A percentile compares a stretch with the other conserved stretches of the same genome.
Conservation (phyloP, 23 tunicate genomes). For the Phallusia fumigata region DNA sequence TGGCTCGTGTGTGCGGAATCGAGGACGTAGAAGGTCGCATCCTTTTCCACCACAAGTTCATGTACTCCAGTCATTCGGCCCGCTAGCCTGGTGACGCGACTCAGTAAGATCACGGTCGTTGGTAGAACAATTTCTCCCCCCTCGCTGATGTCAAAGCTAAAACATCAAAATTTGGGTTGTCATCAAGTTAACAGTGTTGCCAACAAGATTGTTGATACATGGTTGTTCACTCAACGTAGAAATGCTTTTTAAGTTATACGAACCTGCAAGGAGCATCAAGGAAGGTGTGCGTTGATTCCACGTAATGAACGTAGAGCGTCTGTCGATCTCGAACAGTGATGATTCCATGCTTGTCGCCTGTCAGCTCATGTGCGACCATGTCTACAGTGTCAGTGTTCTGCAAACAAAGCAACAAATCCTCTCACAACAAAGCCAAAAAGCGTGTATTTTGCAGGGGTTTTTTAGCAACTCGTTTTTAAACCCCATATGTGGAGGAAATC, state of each 20-base stretch:
- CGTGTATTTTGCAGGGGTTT: no score
- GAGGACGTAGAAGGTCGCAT: not conserved
- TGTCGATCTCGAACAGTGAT: constrained; percentile 28
- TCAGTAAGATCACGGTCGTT: constrained; percentile 18
- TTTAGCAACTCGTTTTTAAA: no score
- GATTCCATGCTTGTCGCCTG: constrained; percentile 32
- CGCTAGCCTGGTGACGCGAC: constrained; percentile 24
- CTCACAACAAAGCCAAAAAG: not conserved
- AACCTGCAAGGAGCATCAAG: constrained; percentile 39
- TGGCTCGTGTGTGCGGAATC: constrained; percentile 27
- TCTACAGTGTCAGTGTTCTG: constrained; percentile 8
- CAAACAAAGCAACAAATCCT: no score
- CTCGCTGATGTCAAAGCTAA: constrained; percentile 14
- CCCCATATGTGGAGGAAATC: no score
- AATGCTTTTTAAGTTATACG: not conserved
- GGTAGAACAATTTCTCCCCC: constrained; percentile 30
- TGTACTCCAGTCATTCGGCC: constrained; percentile 33
- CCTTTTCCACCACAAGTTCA: constrained; percentile 17
- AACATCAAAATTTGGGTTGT: not conserved
- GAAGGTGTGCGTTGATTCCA: constrained; percentile 33
- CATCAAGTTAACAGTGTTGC: no score
- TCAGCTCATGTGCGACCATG: constrained; percentile 26
- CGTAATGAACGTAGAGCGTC: constrained; percentile 27
- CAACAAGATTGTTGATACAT: no score
- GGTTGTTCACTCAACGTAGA: not conserved